Base-by-base conservation (phyloP, 2,797 vertebrate species). In the Salarias fasciatus region DNA sequence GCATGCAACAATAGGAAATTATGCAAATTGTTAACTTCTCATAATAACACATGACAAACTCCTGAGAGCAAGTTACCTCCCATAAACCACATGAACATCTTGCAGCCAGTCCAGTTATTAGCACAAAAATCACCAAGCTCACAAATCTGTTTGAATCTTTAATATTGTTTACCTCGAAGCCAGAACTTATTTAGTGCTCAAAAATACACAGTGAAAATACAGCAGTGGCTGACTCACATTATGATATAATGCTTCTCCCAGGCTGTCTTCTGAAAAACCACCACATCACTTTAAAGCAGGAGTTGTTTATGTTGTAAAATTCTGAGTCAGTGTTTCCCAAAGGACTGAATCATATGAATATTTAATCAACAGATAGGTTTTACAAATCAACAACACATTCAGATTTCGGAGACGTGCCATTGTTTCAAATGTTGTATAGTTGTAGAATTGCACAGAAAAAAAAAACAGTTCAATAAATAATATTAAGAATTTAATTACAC, bases 341-440 rank as follows among this genome's bases (percentile, higher is more conserved):
- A 4, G 0, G 44, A 50, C 13, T 29, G 10, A 0, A 53, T 45
- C 37, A 1, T 11, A 29, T 61, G 4, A 11, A 52, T 52, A 12
- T 60, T 57, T 53, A 48, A 57, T 62, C 12, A 46, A 3, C 15
- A 18, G 53, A 11, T 9, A 67, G 31, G 42, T 47, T 67, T 37
- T 5, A 11, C 52, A 53, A 45, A 45, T 24, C 10, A 15, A 48
- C 24, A 58, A 48, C n/a, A 18, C 48, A 58, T 58, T 29, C 24
- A 52, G 11, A 24, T 46, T 18, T 31, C 28, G 3, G 14, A 30
- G 29, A 5, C 1, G 9, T 31, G n/a, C 5, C 11, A 29, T 46
- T 52, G 66, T 52, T 47, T 46, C 47, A 43, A 15, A 42, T 48
- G 51, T 31, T 18, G 9, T 8, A 18, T 9, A 30, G 28, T 42